phyloP scores from a whole-genome alignment of 2,113 vertebrate species.

The Eidolon helvum region DNA sequence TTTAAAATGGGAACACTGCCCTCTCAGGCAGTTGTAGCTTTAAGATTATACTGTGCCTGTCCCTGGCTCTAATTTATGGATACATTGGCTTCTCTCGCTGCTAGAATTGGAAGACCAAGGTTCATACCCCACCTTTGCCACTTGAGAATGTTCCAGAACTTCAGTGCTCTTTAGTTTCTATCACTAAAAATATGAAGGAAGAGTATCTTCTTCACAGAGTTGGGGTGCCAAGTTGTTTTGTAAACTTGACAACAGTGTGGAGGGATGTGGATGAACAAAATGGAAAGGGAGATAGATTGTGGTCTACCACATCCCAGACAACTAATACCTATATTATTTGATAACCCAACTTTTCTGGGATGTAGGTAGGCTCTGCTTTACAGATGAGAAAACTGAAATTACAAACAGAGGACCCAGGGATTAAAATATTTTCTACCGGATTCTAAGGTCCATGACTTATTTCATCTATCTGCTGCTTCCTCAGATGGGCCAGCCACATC shows the following conservation, averaged over 20 bases:
- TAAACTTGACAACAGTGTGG: neutral
- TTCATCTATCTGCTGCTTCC: neutral
- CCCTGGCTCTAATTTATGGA: neutral
- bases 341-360: neutral
- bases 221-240: neutral
- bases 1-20: neutral
- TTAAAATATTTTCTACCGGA: neutral
- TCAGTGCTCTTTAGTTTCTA: neutral
- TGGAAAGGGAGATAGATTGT: neutral
- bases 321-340: neutral
- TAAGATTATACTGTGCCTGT: neutral
- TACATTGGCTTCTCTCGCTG: neutral
- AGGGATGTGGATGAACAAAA: neutral
- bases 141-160: neutral
- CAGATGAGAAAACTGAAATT: neutral
- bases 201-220: neutral
- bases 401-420: neutral
- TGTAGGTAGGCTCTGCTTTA: neutral
- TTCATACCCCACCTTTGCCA: neutral
- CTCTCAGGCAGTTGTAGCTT: neutral
- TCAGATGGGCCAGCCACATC: accelerated
- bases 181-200: neutral
- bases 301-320: neutral
- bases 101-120: neutral
- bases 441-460: neutral